Percentiles rank a stretch among this genome's conserved stretches.
Conservation (phyloP, 2,797 vertebrate genomes). For the Pipistrellus kuhlii region DNA sequence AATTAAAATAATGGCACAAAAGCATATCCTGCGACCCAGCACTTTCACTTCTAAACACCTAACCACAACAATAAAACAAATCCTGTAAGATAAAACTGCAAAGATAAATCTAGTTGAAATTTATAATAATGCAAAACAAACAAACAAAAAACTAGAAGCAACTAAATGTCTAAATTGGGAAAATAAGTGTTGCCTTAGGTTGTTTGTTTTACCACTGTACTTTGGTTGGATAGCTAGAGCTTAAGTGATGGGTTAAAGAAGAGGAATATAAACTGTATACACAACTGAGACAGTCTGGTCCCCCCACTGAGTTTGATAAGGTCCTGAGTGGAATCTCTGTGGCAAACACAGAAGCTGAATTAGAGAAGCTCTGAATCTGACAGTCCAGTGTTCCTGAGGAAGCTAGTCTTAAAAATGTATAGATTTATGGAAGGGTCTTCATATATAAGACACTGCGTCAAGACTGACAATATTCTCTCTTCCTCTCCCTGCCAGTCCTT, state of each 20-base stretch:
- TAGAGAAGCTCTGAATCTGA: background rate
- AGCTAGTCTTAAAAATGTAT: background rate
- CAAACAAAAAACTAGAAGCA: background rate
- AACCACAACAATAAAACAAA: background rate
- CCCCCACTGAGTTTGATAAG: background rate
- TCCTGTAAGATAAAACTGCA: background rate
- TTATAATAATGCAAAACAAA: background rate
- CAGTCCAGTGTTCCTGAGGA: background rate
- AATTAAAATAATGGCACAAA: slow-evolving; percentile 48
- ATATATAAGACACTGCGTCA: background rate
- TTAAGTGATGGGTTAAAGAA: background rate
- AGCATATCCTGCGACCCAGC: background rate
- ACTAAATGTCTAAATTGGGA: background rate
- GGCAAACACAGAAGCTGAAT: background rate
- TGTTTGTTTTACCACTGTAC: background rate
- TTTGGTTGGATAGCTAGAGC: background rate
- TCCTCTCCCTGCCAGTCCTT: background rate
- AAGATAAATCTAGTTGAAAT: background rate
- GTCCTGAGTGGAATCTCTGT: background rate
- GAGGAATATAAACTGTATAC: background rate
- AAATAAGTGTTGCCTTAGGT: background rate
- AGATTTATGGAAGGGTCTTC: background rate
- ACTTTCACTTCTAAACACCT: background rate
- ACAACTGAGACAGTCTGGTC: background rate
- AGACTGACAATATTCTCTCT: background rate